Evolutionary conservation across 1,140 invertebrate species (phyloP).

Genomic region (Drosophila nikananu): DNA sequence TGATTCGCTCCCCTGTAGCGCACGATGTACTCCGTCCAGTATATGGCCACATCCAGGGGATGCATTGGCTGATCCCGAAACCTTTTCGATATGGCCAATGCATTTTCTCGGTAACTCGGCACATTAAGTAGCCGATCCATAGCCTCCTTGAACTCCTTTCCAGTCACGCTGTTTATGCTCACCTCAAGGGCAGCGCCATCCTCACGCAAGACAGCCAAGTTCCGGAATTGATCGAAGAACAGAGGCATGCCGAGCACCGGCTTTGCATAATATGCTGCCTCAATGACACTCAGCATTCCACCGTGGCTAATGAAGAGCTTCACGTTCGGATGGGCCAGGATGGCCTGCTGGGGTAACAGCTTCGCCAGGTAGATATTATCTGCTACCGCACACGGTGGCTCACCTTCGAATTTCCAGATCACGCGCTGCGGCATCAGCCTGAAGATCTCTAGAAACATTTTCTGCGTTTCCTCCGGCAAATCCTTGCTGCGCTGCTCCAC

Average conservation of each 20-base stretch:
- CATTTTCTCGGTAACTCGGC: constrained; percentile 77
- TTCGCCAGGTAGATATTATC: constrained; percentile 87
- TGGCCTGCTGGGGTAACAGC: constrained; percentile 90
- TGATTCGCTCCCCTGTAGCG: constrained; percentile 87
- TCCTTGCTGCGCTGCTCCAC: constrained; percentile 86
- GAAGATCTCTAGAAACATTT: constrained; percentile 87
- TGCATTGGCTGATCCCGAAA: constrained; percentile 88
- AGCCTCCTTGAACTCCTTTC: constrained; percentile 17
- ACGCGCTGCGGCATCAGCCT: constrained; percentile 87
- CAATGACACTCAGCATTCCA: constrained; percentile 89
- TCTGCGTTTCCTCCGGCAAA: constrained; percentile 86
- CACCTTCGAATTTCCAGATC: constrained; percentile 89
- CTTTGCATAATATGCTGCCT: constrained; percentile 89
- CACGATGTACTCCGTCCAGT: constrained; percentile 90
- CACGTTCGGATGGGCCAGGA: constrained; percentile 90
- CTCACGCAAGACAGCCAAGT: constrained; percentile 85
- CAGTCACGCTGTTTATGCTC: constrained; percentile 42
- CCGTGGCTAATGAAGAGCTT: constrained; percentile 90
- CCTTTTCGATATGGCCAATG: constrained; percentile 86
- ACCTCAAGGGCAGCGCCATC: constrained; percentile 84
- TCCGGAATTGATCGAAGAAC: constrained; percentile 88
- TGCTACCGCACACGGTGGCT: constrained; percentile 85
- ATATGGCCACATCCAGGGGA: constrained; percentile 89
- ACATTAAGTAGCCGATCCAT: constrained; percentile 50
- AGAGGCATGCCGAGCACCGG: constrained; percentile 90